phyloP scores from a whole-genome alignment of 2,888 invertebrate genomes.

The Netelia fuscicornis region DNA sequence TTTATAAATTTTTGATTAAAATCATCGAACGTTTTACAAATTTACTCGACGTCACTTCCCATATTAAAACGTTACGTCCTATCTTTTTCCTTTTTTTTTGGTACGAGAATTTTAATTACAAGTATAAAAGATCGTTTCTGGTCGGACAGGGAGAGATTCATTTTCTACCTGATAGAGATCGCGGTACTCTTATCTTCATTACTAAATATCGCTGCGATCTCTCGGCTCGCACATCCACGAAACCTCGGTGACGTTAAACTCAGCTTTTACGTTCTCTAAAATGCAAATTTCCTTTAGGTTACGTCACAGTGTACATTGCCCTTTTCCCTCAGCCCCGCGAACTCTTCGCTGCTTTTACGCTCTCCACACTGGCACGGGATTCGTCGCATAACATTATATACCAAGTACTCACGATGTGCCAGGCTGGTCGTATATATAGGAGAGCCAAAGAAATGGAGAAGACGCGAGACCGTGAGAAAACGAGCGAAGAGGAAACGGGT shows the following conservation, averaged over 20 bases:
- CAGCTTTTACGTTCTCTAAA: slow-evolving; percentile 70
- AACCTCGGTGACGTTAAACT: slow-evolving; percentile 57
- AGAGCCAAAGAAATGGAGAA: slow-evolving; percentile 53
- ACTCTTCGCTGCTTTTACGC: slow-evolving; percentile 11
- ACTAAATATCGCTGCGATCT: neutral
- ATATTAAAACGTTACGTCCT: neutral
- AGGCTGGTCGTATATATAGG: neutral
- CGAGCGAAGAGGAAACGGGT: neutral
- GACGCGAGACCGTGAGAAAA: slow-evolving; percentile 42
- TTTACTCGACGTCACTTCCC: neutral
- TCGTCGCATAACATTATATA: slow-evolving; percentile 26
- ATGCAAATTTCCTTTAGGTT: slow-evolving; percentile 76
- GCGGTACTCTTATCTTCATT: neutral
- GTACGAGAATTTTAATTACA: neutral
- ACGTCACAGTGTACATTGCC: slow-evolving; percentile 26
- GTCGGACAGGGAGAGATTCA: slow-evolving; percentile 50
- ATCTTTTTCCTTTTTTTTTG: neutral
- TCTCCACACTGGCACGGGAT: slow-evolving; percentile 17
- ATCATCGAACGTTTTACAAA: neutral
- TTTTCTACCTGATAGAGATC: slow-evolving; percentile 12
- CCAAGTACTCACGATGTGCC: slow-evolving; percentile 5
- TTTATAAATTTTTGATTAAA: neutral
- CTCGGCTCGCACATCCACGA: slow-evolving; percentile 5
- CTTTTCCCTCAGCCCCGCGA: slow-evolving; percentile 14
- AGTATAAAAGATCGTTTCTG: neutral